Evolutionary conservation across 2,113 vertebrate genomes (phyloP), one percentile per base, ranked within the genome.

Genomic region (Lamprotornis superbus): DNA sequence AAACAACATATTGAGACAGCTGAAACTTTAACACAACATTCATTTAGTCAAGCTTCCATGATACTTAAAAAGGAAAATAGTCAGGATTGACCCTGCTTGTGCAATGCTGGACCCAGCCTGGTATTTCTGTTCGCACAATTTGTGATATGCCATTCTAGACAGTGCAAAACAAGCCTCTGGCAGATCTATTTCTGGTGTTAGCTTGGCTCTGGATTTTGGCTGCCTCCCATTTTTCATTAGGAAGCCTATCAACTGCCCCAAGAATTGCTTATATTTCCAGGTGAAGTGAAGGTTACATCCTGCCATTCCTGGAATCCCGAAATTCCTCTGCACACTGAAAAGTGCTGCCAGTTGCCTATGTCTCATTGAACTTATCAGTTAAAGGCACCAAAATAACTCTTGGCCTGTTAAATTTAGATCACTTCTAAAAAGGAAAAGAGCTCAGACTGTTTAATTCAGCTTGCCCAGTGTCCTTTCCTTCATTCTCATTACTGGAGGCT

Each of bases 241-340:
- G 83, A 92, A 94, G 78, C 60, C 77, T 95, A 94, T 92, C 94
- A 94, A 75, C 89, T 79, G 89, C 90, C 97, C 89, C 69, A 22
- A 93, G 68, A 90, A 94, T 80, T 95, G 92, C 91, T 78, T 71
- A 64, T 89, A 75, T 97, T 98, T 98, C 98, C 98, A 97, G 98
- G 98, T 98, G 98, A 98, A 96, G 75, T 3, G 1, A 49, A 94
- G 97, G 97, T 95, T 96, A 98, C 93, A 98, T 98, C 97, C 98
- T 95, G 87, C 75, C 4, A 0, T 90, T 95, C 94, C 96, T 95
- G 95, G 96, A 97, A 95, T 68, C 53, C 53, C 74, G 65, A 96
- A 92, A 94, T 87, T 83, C 68, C 49, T 61, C 35, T 57, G 25
- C 39, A 59, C 39, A 28, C 22, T 49, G 63, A 90, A 89, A 93